Evolutionary conservation across 2,797 vertebrate species (phyloP), one percentile per base, ranked within the genome.

Genomic region (Bradypodion ventrale): DNA sequence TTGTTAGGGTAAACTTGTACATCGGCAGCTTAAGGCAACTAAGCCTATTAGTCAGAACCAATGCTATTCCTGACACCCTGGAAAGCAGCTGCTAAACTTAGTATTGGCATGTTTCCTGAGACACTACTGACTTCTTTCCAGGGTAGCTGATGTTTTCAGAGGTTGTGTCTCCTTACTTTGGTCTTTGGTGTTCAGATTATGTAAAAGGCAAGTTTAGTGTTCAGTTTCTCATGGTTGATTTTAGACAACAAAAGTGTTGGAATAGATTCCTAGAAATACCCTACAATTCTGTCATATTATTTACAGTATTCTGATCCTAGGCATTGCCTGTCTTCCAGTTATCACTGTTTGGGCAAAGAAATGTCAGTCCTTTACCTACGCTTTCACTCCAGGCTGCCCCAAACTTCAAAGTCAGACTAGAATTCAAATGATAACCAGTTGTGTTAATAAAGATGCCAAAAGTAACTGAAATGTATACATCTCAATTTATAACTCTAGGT

Each of bases 1-100:
- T 90, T 82, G 85, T 52, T 85, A 87, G 73, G 8, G 75, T 78
- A 89, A 87, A 75, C 77, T 59, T 21, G n/a, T 82, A 83, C 79
- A 75, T 87, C 78, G 77, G 37, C 80, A 69, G 87, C 83, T n/a
- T 83, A 80, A 29, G 42, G 13, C 8, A 73, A 52, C 37, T 81
- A 66, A 81, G 56, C 70, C 75, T 84, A 25, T 87, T 85, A 87
- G 68, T 86, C 12, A 81, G 87, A 63, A 35, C 60, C 60, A 80
- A 73, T 76, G 32, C 32, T 62, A 63, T 52, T 46, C n/a, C 10
- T 78, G 81, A 89, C 78, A 59, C 32, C 72, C 21, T 72, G 3
- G 56, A 77, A 73, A 80, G n/a, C 60, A 46, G 37, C n/a, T 65
- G 70, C 69, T 37, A 79, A 74, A 69, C 49, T 32, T 68, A 79